phyloP scores from a whole-genome alignment of 2,113 vertebrate genomes.

The Equus przewalskii region DNA sequence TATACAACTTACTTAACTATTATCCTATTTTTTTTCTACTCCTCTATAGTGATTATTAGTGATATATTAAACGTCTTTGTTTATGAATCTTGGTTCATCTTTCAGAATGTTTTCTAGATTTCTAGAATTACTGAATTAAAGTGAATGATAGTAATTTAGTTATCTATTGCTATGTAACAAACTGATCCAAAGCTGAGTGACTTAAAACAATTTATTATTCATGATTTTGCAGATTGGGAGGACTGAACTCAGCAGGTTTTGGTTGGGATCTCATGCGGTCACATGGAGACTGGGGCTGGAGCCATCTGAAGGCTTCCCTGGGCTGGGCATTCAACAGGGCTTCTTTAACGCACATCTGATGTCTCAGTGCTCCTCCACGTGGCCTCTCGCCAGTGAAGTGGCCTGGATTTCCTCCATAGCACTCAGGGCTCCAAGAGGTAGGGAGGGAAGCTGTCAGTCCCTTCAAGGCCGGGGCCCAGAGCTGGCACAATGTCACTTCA shows the following conservation, averaged over 20 bases:
- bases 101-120: conserved; percentile 28
- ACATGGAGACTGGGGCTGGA: not conserved
- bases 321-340: not conserved
- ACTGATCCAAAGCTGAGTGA: not conserved
- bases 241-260: not conserved
- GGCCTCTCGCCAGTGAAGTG: not conserved
- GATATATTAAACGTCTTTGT: not conserved
- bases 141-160: not conserved
- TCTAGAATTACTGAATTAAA: not conserved
- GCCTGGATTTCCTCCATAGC: not conserved
- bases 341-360: not conserved
- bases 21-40: not conserved
- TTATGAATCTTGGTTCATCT: not conserved
- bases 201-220: not conserved
- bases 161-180: not conserved
- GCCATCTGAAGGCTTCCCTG: not conserved
- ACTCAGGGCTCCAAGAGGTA: not conserved
- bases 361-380: not conserved
- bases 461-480: not conserved
- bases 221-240: not conserved
- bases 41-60: not conserved
- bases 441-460: not conserved
- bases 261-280: not conserved
- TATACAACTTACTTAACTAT: not conserved
- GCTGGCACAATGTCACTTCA: not conserved